These are phyloP conservation scores for Nycticebus coucang DNA, from an alignment of 2,113 vertebrate species.

Conservation along the genomic window DNA sequence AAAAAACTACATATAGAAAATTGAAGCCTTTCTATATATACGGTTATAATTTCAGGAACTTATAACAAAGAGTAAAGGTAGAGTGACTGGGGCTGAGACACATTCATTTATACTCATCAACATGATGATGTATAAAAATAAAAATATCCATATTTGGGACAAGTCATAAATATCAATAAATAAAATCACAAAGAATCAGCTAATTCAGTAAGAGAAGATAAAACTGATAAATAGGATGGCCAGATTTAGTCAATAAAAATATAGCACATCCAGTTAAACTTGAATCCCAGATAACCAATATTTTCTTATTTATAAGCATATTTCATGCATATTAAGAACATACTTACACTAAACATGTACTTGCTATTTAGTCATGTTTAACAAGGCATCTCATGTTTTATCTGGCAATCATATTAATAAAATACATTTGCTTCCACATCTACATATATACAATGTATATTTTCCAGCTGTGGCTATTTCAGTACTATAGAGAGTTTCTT, in stretches of 20 bases:
- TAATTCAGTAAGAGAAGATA: not conserved
- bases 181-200: not conserved
- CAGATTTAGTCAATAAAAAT: constrained; percentile 25
- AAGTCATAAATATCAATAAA: not conserved
- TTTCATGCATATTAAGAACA: not conserved
- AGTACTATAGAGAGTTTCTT: not conserved
- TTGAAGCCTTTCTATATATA: not conserved
- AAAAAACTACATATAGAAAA: not conserved
- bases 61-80: not conserved
- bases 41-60: not conserved
- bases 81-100: not conserved
- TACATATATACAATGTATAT: not conserved
- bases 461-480: not conserved
- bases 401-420: not conserved
- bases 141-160: not conserved
- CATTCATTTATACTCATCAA: not conserved
- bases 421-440: not conserved
- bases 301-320: not conserved
- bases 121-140: not conserved
- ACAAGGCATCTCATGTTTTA: not conserved
- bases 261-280: not conserved
- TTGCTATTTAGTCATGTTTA: not conserved
- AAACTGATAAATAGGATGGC: not conserved
- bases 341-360: not conserved
- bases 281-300: not conserved